Evolutionary conservation across 2,888 invertebrate species (phyloP), one percentile per base, ranked within the genome.

Genomic region (Mesoligia furuncula): DNA sequence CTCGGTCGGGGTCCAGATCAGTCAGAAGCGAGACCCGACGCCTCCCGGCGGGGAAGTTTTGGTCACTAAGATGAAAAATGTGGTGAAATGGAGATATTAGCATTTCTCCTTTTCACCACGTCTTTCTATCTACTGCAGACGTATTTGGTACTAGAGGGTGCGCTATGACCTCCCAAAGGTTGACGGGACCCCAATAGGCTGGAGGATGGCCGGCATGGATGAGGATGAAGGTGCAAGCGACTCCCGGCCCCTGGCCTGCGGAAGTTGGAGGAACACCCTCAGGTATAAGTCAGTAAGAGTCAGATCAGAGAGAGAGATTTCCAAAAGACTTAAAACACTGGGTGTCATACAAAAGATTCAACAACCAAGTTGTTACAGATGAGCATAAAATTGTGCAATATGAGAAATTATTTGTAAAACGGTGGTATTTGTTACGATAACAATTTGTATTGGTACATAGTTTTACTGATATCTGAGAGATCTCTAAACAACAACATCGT

Each of bases 401-500:
- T 61, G 39, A 54, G 17, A 42, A 48, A 54, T 64, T 31, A 77
- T 82, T 72, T 74, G 57, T 74, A 59, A 77, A 66, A 66, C 27
- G 15, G 9, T 73, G 79, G 77, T 75, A 86, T 82, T 72, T 78
- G 57, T 74, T 77, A 74, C 74, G 67, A 87, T 79, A 81, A 85
- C 80, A 87, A 79, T 75, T 74, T 66, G 62, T 79, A 73, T 74
- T 75, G 72, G 42, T 77, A 57, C 57, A 69, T 69, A 73, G 69
- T 79, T 64, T 75, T 74, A 75, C 67, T 61, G 73, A 83, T 80
- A 80, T 89, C 83, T 72, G 75, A 80, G 54, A 78, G 70, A 89
- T 88, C 78, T 81, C 62, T 67, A 81, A 86, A 85, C 77, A 84
- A 87, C 86, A 89, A 87, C 84, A 87, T 76, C 68, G 74, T 71